These are phyloP conservation scores for Tyria jacobaeae DNA, from an alignment of 2,888 invertebrate species.

Conservation along the genomic window DNA sequence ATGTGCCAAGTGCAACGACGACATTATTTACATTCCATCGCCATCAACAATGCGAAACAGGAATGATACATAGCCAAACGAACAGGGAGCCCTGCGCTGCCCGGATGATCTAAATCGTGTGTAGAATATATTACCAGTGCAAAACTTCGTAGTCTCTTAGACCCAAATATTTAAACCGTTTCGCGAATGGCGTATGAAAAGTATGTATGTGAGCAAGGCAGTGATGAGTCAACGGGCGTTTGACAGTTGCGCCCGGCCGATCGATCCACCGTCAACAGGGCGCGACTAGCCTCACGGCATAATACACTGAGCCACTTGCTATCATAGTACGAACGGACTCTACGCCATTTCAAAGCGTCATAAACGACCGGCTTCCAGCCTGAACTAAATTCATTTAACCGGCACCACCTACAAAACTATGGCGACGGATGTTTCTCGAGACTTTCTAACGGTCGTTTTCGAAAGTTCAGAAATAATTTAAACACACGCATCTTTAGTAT, in stretches of 20 bases:
- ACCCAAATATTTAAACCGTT: conserved; percentile 55
- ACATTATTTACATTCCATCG: conserved; percentile 50
- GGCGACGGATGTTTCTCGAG: conserved; percentile 76
- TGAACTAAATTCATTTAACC: conserved; percentile 73
- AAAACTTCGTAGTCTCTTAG: conserved; percentile 41
- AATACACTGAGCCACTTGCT: conserved; percentile 64
- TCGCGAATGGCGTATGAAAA: conserved; percentile 75
- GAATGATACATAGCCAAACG: conserved; percentile 20
- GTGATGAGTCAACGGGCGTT: conserved; percentile 83
- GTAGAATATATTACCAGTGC: conserved; percentile 53
- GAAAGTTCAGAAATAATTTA: conserved; percentile 44
- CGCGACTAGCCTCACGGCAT: conserved; percentile 61
- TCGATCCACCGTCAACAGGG: conserved; percentile 80
- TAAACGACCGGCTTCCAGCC: conserved; percentile 59
- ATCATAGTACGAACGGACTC: conserved; percentile 40
- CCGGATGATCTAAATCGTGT: conserved; percentile 18
- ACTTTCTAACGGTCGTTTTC: conserved; percentile 58
- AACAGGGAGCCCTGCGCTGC: conserved; percentile 14
- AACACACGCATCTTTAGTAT: conserved; percentile 44
- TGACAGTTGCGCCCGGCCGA: conserved; percentile 81
- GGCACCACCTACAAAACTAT: conserved; percentile 79
- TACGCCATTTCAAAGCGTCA: conserved; percentile 66
- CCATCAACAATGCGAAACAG: conserved; percentile 42
- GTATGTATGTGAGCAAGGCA: conserved; percentile 65
- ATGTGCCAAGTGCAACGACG: conserved; percentile 48